Base-by-base conservation (phyloP, 2,797 vertebrate species). In the Crocidura indochinensis region DNA sequence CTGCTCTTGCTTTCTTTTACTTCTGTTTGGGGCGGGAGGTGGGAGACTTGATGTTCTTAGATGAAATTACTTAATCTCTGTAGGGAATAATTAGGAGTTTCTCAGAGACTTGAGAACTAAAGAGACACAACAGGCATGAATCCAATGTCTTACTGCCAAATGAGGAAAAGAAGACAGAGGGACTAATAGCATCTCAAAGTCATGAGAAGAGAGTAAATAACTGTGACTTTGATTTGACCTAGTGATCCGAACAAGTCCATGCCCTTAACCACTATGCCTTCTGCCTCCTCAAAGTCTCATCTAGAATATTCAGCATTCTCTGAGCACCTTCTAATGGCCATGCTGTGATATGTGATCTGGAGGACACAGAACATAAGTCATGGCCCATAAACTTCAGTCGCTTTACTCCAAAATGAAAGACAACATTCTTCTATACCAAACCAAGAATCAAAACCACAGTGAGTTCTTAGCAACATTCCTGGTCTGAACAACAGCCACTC, bases 111-210 rank as follows among this genome's bases (percentile, higher is more conserved):
- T 87, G 64, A 87, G 65, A 79, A 47, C 2, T 68, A 38, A 47
- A 81, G 51, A 80, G 38, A 84, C 64, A 22, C 0, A 22, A n/a
- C 71, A 83, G 44, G 2, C 44, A 0, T 69, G 19, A 8, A 7
- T 93, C 47, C 81, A 26, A 87, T 27, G 26, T 87, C 12, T 2
- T 38, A 27, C 31, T 29, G 67, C n/a, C 65, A 68, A 67, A 64
- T 1, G 19, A 94, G 44, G 9, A 9, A 51, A 1, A 87, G 62
- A 89, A 46, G 47, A 75, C 67, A 86, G 44, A 56, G 22, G 64
- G 27, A 87, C 20, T 27, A 53, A 84, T 10, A 62, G n/a, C 46
- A 62, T 82, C 46, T 84, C 72, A 19, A 72, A 87, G 26, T 85
- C n/a, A 75, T 1, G 12, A 17, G 22, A 88, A 68, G 15, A 84